Evolutionary conservation across 2,113 vertebrate genomes (phyloP).

Genomic region (Cyprinus carpio): DNA sequence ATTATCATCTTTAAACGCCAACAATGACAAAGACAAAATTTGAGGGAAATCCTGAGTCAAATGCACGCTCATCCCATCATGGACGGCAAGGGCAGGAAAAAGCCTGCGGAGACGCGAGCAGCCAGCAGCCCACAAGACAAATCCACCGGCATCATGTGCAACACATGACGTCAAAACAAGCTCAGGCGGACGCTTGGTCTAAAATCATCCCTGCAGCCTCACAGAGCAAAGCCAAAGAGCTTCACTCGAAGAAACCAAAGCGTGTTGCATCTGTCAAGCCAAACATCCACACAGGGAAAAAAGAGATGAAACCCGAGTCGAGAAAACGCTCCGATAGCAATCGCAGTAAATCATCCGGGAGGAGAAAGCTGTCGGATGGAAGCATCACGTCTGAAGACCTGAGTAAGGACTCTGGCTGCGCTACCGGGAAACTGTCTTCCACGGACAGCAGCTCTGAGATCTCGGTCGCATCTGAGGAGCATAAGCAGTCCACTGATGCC

Average conservation of each 20-base stretch:
- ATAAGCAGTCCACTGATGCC: constrained; percentile 74
- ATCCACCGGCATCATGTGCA: constrained; percentile 41
- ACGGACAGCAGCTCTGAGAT: constrained; percentile 91
- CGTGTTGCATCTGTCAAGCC: constrained; percentile 50
- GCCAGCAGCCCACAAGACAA: constrained; percentile 53
- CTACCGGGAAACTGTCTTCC: constrained; percentile 76
- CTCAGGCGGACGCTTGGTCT: constrained; percentile 22
- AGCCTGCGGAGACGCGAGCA: constrained; percentile 61
- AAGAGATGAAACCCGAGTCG: constrained; percentile 55
- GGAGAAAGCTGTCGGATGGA: constrained; percentile 72
- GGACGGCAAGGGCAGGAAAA: constrained; percentile 51
- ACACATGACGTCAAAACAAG: constrained; percentile 48
- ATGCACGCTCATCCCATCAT: constrained; percentile 30
- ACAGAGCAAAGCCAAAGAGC: constrained; percentile 70
- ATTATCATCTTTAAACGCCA: constrained; percentile 16
- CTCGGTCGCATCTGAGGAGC: constrained; percentile 85
- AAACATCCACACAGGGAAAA: constrained; percentile 52
- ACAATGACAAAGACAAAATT: constrained; percentile 57
- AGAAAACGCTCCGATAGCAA: constrained; percentile 56
- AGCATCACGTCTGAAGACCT: constrained; percentile 71
- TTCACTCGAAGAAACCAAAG: constrained; percentile 64
- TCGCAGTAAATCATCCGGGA: constrained; percentile 50
- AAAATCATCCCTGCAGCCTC: constrained; percentile 58
- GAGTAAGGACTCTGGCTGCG: constrained; percentile 73
- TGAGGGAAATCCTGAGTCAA: constrained; percentile 31